Conservation (phyloP, 2,113 vertebrate genomes). For the Hyperoodon ampullatus region DNA sequence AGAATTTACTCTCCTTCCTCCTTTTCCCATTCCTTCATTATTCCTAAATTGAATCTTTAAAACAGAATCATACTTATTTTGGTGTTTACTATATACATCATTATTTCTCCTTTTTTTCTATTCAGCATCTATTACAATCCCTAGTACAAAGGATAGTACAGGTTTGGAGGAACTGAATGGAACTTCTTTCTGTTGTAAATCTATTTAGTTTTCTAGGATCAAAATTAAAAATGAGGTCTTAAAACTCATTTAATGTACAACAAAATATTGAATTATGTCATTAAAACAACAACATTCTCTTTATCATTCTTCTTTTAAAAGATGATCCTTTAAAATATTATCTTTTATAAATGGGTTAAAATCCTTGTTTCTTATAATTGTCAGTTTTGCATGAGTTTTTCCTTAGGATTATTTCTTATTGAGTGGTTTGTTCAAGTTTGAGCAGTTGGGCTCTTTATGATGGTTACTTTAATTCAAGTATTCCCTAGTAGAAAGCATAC, state of each 20-base stretch:
- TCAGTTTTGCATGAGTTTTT: background rate
- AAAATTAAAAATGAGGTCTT: background rate
- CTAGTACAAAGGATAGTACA: background rate
- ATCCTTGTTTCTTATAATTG: background rate
- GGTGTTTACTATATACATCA: background rate
- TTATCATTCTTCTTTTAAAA: background rate
- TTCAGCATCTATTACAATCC: background rate
- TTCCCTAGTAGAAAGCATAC: background rate
- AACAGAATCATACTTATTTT: background rate
- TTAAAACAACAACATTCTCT: background rate
- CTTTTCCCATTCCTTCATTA: background rate
- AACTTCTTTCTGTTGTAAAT: background rate
- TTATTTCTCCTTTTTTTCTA: background rate
- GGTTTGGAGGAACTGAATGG: background rate
- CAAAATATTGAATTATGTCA: background rate
- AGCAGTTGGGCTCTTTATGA: background rate
- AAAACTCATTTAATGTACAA: constrained; percentile 23
- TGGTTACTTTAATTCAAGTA: background rate
- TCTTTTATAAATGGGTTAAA: background rate
- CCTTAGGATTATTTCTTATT: background rate
- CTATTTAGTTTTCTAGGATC: background rate
- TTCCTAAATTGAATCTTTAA: background rate
- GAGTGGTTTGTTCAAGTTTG: background rate
- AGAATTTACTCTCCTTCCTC: background rate
- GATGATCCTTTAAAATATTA: background rate